Evolutionary conservation across 2,888 invertebrate species (phyloP).

Genomic region (Acronicta leporina): DNA sequence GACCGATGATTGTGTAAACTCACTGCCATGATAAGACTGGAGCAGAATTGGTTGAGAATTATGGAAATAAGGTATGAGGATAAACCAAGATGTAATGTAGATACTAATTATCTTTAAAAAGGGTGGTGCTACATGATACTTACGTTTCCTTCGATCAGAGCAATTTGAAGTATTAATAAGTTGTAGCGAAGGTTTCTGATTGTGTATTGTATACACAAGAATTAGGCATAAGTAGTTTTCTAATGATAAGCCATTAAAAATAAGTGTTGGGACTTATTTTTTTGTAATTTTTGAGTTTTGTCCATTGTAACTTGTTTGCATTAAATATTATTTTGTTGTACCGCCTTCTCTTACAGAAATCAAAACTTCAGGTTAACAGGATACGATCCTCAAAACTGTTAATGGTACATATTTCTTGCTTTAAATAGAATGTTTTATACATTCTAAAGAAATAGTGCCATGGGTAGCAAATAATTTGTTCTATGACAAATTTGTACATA

Average conservation of each 20-base stretch:
- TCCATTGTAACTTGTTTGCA: background rate
- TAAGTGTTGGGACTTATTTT: background rate
- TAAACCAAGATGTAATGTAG: slow-evolving; percentile 11
- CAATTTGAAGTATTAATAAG: slow-evolving; percentile 28
- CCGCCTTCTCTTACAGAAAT: slow-evolving; percentile 10
- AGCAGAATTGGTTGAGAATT: slow-evolving; percentile 3
- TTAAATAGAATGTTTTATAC: slow-evolving; percentile 68
- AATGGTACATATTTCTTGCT: slow-evolving; percentile 80
- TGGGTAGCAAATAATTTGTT: slow-evolving; percentile 70
- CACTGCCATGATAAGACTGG: slow-evolving; percentile 1
- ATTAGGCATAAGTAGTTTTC: slow-evolving; percentile 20
- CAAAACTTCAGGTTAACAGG: slow-evolving; percentile 15
- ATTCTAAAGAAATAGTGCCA: slow-evolving; percentile 85
- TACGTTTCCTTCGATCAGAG: slow-evolving; percentile 27
- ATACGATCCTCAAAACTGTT: slow-evolving; percentile 29
- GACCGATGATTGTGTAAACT: slow-evolving; percentile 10
- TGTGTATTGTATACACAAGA: slow-evolving; percentile 32
- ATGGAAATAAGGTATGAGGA: background rate
- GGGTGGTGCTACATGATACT: slow-evolving; percentile 49
- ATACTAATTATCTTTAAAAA: slow-evolving; percentile 39
- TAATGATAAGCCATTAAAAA: background rate
- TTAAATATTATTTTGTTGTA: slow-evolving; percentile 8
- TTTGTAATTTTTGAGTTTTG: background rate
- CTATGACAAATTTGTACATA: slow-evolving; percentile 82
- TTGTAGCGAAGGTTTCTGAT: slow-evolving; percentile 34